Base-by-base conservation (phyloP, 2,797 vertebrate species). In the Aselliscus stoliczkanus region DNA sequence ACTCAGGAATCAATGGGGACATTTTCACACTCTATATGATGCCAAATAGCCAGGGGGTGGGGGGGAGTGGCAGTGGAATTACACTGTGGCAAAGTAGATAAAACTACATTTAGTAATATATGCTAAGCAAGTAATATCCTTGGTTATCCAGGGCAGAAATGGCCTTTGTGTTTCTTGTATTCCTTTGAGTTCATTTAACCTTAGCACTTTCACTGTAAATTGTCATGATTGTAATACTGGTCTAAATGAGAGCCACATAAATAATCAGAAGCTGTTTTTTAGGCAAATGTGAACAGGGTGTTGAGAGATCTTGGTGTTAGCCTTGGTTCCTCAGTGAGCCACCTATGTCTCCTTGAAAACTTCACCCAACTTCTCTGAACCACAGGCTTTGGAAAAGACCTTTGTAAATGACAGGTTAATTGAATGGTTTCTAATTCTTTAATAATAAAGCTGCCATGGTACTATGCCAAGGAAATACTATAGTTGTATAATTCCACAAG, bases 31-130 rank as follows among this genome's bases (percentile, higher is more conserved):
- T 47, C 14, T 34, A 4, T 31, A 42, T 37, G 25, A 69, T 29
- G 23, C 39, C 42, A 85, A 88, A 56, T 27, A 47, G 20, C n/a
- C 9, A 20, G 20, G 10, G 47, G 23, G 17, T 5, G 0, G 21
- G 17, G 9, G 9, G 17, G 1, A 0, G 21, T 2, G 50, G 50
- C 12, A 4, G 1, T 2, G 1, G 12, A 18, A 9, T 23, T 42
- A 37, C 23, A 84, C 23, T 39, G n/a, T 60, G 42, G 27, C 47
- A 62, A 92, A 82, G 21, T 39, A 62, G 56, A n/a, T n/a, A 8
- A 37, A 54, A 64, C 11, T 13, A 39, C 70, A 62, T 52, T 87
- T 75, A 84, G 69, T 52, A 84, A 80, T 27, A 39, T 47, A 27
- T 50, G 86, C 58, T 72, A 56, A 77, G 37, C 20, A 54, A 79